Base-by-base conservation (phyloP, 2,113 vertebrate species). In the Dipodomys stephensi region DNA sequence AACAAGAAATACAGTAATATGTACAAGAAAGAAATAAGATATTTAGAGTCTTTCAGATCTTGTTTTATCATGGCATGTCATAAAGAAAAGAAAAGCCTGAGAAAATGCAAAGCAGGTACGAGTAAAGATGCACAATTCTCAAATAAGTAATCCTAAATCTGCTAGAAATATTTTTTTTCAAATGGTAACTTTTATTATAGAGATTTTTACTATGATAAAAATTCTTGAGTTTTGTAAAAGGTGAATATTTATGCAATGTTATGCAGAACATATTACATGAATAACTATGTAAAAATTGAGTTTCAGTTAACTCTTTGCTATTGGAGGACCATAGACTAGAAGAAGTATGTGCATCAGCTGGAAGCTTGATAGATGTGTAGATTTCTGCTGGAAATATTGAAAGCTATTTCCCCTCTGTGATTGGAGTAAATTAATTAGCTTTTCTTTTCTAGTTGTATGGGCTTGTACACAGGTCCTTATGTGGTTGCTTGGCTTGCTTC, bases 51-150 rank as follows among this genome's bases (percentile, higher is more conserved):
- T 83, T 92, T 57, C 64, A 93, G 46, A 9, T 72, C 44, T 87
- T 19, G 57, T 88, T 92, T 71, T 80, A 35, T 2, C 28, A 11
- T 30, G 6, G 9, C 57, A 11, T 7, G 32, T 85, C 2, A n/a
- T 35, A 53, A 53, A 74, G 9, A 83, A 20, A 20, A 88, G 4
- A 62, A 67, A 87, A 4, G 28, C 32, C 19, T 67, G 62, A 82
- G 57, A 83, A 97, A 89, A 87, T 77, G 5, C 30, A 87, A 91
- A 82, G 46, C 28, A 62, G 13, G 82, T 12, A 10, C 67, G 3
- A 83, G 30, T 1, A 86, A 79, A 53, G 28, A 73, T 35, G 35
- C 19, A 68, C 11, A 3, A 79, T 88, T 90, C 44, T 90, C 44
- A 81, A 80, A 76, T 4, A 62, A 44, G 84, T 46, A 81, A 92